phyloP scores from a whole-genome alignment of 2,888 invertebrate species.

The Drosophila anomalata region DNA sequence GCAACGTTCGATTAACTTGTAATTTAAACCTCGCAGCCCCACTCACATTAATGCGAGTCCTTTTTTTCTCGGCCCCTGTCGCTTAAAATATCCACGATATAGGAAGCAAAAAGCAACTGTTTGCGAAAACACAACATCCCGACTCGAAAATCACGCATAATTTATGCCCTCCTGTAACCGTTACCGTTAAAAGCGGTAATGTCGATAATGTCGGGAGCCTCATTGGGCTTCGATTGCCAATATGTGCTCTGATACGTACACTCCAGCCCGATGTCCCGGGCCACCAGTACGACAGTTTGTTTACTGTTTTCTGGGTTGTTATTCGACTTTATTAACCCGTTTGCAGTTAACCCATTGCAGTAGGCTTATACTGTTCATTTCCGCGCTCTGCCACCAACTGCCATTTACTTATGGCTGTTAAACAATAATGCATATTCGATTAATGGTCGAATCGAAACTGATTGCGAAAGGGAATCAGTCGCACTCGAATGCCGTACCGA shows the following conservation, averaged over 20 bases:
- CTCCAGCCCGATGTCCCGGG: neutral
- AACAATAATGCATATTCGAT: slow-evolving; percentile 45
- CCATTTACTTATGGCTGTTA: slow-evolving; percentile 45
- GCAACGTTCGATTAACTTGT: slow-evolving; percentile 47
- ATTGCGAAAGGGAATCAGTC: neutral
- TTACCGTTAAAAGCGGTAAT: slow-evolving; percentile 24
- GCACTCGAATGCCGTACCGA: neutral
- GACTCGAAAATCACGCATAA: slow-evolving; percentile 18
- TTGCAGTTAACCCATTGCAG: slow-evolving; percentile 19
- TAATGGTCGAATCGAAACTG: slow-evolving; percentile 14
- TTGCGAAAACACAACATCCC: slow-evolving; percentile 3
- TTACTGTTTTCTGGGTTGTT: slow-evolving; percentile 18
- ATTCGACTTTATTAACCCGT: slow-evolving; percentile 16
- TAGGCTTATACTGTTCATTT: slow-evolving; percentile 26
- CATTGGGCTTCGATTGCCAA: slow-evolving; percentile 17
- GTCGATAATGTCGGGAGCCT: slow-evolving; percentile 37
- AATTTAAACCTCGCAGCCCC: slow-evolving; percentile 4
- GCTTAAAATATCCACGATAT: slow-evolving; percentile 19
- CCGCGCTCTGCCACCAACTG: slow-evolving; percentile 14
- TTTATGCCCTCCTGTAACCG: slow-evolving; percentile 30
- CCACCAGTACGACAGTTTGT: slow-evolving; percentile 6
- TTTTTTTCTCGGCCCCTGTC: neutral
- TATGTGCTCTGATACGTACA: slow-evolving; percentile 6
- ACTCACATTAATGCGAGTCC: neutral
- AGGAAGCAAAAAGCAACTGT: slow-evolving; percentile 1